Base-by-base conservation (phyloP, 2,888 invertebrate genomes). In the Hoplodrina ambigua region DNA sequence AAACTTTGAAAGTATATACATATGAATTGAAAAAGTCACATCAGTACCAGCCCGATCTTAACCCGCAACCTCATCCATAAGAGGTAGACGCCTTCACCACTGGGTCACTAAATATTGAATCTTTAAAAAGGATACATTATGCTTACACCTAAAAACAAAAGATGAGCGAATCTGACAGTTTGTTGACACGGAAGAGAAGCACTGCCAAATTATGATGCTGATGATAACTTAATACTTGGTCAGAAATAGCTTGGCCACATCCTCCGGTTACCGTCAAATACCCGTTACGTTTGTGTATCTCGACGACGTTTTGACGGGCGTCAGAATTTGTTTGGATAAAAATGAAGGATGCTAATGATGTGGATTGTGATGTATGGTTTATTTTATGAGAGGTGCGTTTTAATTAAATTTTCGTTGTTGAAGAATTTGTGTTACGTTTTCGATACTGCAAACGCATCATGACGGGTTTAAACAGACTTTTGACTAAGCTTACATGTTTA, bases 151-250 rank as follows among this genome's bases (percentile, higher is more conserved):
- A 62, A 72, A 84, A 69, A 76, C 59, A 83, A 69, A 82, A 74
- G 69, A 66, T 37, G 52, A 63, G 49, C 19, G n/a, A 41, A 50
- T 7, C 17, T 25, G 59, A 59, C 63, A 66, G 78, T 78, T 71
- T 65, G 58, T 78, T 78, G 66, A 83, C 72, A 65, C 74, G 63
- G 65, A 69, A 69, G 54, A 8, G 41, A 33, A 50, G 41, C 17
- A 49, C 52, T 64, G 80, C 72, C 66, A 85, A 83, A 72, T 84
- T 78, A 57, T 37, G 57, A 54, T 11, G 52, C 52, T 54, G 85
- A 58, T 73, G 84, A 85, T 80, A 77, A 64, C 71, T 77, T 84
- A 67, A 84, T 71, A 58, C 55, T 17, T 46, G 55, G 72, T 58
- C 65, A 75, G 75, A 59, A 75, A 77, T 77, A 74, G 62, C 69